Base-by-base conservation (phyloP, 1,140 invertebrate genomes). In the Druon quercuslanigerum region DNA sequence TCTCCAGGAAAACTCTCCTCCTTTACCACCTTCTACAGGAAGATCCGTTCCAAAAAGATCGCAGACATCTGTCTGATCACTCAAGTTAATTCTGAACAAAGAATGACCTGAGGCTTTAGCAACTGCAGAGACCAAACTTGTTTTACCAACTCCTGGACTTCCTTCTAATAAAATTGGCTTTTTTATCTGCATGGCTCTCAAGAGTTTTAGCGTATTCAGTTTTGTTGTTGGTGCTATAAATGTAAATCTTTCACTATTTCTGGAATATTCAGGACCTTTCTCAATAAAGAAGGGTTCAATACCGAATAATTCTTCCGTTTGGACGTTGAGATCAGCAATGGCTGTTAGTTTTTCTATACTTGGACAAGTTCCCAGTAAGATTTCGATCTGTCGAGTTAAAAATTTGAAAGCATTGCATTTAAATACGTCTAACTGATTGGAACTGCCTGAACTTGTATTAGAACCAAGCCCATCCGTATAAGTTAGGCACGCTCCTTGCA, bases 1-100 rank as follows among this genome's bases (percentile, higher is more conserved):
- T 85, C 96, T 94, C 97, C 99, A 99, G 11, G 94, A 94, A 93
- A 99, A 99, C 77, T 95, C 94, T 14, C 98, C 98, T 76, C 94
- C 93, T 74, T 92, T 92, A 0, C 94, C 94, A 77, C 97, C 97
- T 93, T 99, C 97, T 3, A 98, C 95, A 0, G 99, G 99, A 71
- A 99, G 92, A 93, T 99, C 99, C 54, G 98, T 96, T 60, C 99
- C 99, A 92, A 99, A 99, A 16, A 99, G 92, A 93, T 99, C 99
- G 19, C 96, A 97, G 70, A 99, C 94, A 92, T 99, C 99, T 0
- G 99, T 99, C 92, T 99, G 99, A 87, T 99, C 99, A 56, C 98
- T 99, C 14, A 99, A 93, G 93, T 99, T 99, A 60, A 99, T 98
- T 52, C 99, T 92, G 16, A 98, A 94, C 11, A 99, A 93, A 84